Evolutionary conservation across 2,797 vertebrate species (phyloP).

Genomic region (Kryptopterus vitreolus): DNA sequence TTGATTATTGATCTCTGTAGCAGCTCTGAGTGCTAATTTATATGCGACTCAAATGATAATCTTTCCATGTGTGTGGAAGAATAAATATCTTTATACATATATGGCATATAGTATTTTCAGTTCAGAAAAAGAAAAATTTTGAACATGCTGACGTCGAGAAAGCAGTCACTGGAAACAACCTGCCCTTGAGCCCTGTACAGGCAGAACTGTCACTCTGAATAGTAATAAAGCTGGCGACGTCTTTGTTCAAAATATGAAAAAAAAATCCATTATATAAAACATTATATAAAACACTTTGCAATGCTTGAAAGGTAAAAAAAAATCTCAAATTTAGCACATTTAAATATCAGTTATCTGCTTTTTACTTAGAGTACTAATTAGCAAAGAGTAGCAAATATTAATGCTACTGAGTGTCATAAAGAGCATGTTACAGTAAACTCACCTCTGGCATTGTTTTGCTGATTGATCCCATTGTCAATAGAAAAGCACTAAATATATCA

Average conservation of each 20-base stretch:
- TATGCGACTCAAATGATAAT: not conserved
- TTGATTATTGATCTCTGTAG: slow-evolving; percentile 27
- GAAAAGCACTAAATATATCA: not conserved
- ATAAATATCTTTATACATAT: slow-evolving; percentile 30
- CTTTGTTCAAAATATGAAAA: slow-evolving; percentile 15
- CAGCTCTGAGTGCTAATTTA: slow-evolving; percentile 26
- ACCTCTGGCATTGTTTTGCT: not conserved
- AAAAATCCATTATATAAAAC: not conserved
- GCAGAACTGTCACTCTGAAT: slow-evolving; percentile 44
- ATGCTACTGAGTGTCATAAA: slow-evolving; percentile 6
- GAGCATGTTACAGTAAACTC: not conserved
- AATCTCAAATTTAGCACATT: not conserved
- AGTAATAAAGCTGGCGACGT: slow-evolving; percentile 19
- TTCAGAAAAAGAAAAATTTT: slow-evolving; percentile 26
- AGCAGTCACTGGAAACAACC: slow-evolving; percentile 28
- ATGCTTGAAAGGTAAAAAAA: not conserved
- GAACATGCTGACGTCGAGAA: slow-evolving; percentile 22
- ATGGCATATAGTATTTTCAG: slow-evolving; percentile 13
- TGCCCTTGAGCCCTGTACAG: slow-evolving; percentile 42
- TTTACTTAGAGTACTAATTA: not conserved
- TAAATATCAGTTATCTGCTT: not conserved
- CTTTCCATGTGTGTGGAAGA: slow-evolving; percentile 21
- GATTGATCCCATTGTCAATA: not conserved
- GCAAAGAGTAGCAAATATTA: not conserved
- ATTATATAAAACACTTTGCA: not conserved